Evolutionary conservation across 2,113 vertebrate genomes (phyloP).

Genomic region (Eclectus roratus): DNA sequence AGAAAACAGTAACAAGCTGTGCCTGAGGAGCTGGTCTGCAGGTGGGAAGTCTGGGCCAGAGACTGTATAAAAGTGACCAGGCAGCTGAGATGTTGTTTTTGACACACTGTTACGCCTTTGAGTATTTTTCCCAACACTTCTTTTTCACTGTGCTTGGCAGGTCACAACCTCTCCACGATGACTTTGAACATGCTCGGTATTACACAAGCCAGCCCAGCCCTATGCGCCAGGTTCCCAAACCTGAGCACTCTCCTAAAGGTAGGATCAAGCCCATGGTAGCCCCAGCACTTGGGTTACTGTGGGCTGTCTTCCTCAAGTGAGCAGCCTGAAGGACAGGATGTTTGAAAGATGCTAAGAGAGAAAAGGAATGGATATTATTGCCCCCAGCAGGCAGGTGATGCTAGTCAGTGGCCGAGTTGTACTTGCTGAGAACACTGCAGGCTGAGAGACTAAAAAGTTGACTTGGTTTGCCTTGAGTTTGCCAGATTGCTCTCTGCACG

Average conservation of each 20-base stretch:
- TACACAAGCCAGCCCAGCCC: constrained; percentile 68
- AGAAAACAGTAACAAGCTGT: not conserved
- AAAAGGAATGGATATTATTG: not conserved
- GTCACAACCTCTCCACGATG: constrained; percentile 57
- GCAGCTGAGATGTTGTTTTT: not conserved
- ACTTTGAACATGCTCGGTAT: constrained; percentile 32
- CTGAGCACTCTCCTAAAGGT: constrained; percentile 79
- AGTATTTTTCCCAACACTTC: not conserved
- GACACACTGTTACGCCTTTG: not conserved
- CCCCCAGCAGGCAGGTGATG: not conserved
- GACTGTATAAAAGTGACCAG: not conserved
- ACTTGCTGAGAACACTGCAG: not conserved
- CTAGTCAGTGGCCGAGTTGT: not conserved
- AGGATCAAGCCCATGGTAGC: not conserved
- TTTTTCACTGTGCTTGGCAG: constrained; percentile 13
- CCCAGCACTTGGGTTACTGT: not conserved
- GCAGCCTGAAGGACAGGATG: not conserved
- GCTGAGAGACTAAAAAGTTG: not conserved
- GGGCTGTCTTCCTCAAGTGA: not conserved
- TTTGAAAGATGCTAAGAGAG: not conserved
- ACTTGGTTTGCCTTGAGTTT: not conserved
- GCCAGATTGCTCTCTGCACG: not conserved
- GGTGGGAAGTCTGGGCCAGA: not conserved
- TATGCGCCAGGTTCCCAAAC: constrained; percentile 56
- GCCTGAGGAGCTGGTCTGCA: not conserved